Evolutionary conservation across 2,888 invertebrate species (phyloP).

Genomic region (Tiliacea aurago): DNA sequence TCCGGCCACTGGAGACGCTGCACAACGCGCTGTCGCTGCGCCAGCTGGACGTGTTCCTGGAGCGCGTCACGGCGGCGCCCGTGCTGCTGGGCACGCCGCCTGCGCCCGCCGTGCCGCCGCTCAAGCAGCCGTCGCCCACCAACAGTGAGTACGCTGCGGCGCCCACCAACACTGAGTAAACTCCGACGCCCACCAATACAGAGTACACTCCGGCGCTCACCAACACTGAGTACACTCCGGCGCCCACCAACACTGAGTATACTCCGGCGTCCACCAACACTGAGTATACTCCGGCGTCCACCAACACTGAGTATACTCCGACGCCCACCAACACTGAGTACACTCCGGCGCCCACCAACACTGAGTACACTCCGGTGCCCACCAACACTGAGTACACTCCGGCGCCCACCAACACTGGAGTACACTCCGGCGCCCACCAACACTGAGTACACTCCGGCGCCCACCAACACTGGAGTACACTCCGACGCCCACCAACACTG

Average conservation of each 20-base stretch:
- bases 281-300: too few species aligned
- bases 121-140: slow-evolving; percentile 83
- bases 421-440: slow-evolving; percentile 5
- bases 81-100: slow-evolving; percentile 93
- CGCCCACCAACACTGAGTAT: slow-evolving; percentile 84
- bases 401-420: slow-evolving; percentile 86
- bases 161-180: too few species aligned
- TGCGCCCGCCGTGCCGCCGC: slow-evolving; percentile 88
- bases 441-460: too few species aligned
- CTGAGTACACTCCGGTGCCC: too few species aligned
- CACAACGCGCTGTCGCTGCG: slow-evolving; percentile 98
- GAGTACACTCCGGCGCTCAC: slow-evolving; percentile 51
- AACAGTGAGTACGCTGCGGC: slow-evolving; percentile 76
- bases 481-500: slow-evolving; percentile 86
- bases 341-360: neutral
- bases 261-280: neutral
- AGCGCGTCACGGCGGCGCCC: slow-evolving; percentile 95
- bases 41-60: slow-evolving; percentile 97
- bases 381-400: too few species aligned
- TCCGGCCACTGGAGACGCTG: slow-evolving; percentile 98
- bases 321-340: slow-evolving; percentile 86
- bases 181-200: slow-evolving; percentile 76
- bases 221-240: slow-evolving; percentile 61
- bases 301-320: too few species aligned
- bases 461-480: too few species aligned